Conservation (phyloP, 1,140 invertebrate species). For the Drosophila murphyi region DNA sequence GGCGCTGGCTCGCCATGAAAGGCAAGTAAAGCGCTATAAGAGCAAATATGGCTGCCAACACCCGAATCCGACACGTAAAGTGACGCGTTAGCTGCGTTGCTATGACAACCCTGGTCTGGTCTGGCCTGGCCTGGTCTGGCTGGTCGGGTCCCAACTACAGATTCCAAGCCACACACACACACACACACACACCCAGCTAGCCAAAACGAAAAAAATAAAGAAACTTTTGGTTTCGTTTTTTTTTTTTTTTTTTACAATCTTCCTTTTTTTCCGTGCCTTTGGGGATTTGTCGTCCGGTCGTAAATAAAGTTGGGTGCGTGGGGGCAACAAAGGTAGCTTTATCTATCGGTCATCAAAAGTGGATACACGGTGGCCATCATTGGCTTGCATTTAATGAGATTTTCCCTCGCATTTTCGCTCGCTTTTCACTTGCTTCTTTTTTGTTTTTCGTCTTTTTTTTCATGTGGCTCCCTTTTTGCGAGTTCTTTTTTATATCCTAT, state of each 20-base stretch:
- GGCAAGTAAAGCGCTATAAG: slow-evolving; percentile 82
- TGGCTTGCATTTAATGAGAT: slow-evolving; percentile 55
- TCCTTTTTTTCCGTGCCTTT: neutral
- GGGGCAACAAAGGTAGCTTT: slow-evolving; percentile 8
- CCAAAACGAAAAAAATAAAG: slow-evolving; percentile 36
- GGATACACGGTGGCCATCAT: slow-evolving; percentile 34
- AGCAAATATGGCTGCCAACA: slow-evolving; percentile 84
- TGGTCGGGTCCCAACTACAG: neutral
- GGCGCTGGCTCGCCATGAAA: slow-evolving; percentile 45
- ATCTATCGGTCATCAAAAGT: slow-evolving; percentile 49
- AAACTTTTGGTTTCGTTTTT: slow-evolving; percentile 28
- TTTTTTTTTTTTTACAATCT: slow-evolving; percentile 6
- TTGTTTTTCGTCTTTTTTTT: slow-evolving; percentile 7
- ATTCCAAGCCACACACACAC: neutral
- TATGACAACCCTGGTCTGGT: slow-evolving; percentile 69
- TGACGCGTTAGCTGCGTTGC: slow-evolving; percentile 82
- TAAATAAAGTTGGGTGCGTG: slow-evolving; percentile 36
- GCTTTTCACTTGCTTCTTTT: slow-evolving; percentile 14
- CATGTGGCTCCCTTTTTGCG: neutral
- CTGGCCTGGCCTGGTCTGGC: neutral
- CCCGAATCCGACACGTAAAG: slow-evolving; percentile 84
- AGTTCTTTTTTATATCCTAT: neutral
- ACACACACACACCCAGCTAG: neutral
- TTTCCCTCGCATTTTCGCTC: slow-evolving; percentile 15
- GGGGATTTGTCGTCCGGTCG: slow-evolving; percentile 45